These are phyloP conservation scores for Equus przewalskii DNA, from an alignment of 2,113 vertebrate species.

Conservation along the genomic window DNA sequence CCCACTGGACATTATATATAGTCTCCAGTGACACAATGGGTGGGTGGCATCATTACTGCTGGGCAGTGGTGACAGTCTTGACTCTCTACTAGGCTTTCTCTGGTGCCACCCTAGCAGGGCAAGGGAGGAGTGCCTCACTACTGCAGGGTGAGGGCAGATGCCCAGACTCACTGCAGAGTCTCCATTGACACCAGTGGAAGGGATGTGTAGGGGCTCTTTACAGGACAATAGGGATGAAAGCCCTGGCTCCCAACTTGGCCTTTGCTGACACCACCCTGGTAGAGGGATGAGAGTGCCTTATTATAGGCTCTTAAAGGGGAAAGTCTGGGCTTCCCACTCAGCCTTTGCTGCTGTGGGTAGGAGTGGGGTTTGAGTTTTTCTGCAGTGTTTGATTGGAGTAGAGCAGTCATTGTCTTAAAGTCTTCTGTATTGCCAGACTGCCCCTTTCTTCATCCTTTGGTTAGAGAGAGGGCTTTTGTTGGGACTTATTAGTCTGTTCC, in stretches of 20 bases:
- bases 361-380: neutral
- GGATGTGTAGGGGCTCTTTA: neutral
- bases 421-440: neutral
- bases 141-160: neutral
- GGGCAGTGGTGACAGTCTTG: neutral
- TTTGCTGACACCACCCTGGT: neutral
- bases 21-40: neutral
- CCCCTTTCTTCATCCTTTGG: neutral
- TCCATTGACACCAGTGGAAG: neutral
- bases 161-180: neutral
- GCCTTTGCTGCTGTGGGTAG: neutral
- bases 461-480: neutral
- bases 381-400: neutral
- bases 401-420: neutral
- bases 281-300: neutral
- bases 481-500: neutral
- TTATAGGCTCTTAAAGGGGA: neutral
- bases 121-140: neutral
- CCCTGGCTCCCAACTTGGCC: neutral
- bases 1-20: neutral
- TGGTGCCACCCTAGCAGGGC: neutral
- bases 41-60: neutral
- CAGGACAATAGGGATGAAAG: neutral
- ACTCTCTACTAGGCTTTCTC: neutral
- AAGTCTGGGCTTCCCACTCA: neutral